A percentile compares a stretch with the other conserved stretches of the same genome.
Conservation (phyloP, 2,888 invertebrate species). For the Chloromyia formosa region DNA sequence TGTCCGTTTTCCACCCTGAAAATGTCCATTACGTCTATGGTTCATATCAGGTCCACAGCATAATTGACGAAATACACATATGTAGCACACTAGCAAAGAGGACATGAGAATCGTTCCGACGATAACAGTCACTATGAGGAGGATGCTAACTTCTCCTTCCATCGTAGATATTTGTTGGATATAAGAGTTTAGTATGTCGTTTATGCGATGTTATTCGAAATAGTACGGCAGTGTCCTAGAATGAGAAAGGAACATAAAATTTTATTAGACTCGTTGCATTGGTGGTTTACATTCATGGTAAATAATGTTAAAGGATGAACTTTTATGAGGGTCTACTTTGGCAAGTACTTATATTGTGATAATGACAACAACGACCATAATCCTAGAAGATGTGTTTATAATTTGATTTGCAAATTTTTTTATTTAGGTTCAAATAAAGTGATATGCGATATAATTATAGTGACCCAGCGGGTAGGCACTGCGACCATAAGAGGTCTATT, state of each 20-base stretch:
- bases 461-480: too few species aligned
- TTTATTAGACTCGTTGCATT: background rate
- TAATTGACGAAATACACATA: conserved; percentile 71
- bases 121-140: conserved; percentile 69
- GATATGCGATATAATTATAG: too few species aligned
- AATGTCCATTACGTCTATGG: conserved; percentile 49
- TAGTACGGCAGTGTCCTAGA: background rate
- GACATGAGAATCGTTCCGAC: conserved; percentile 71
- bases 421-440: too few species aligned
- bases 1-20: conserved; percentile 46
- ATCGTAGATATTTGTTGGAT: conserved; percentile 57
- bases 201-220: background rate
- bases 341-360: too few species aligned
- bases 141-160: conserved; percentile 69
- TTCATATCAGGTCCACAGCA: conserved; percentile 68
- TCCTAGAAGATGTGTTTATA: too few species aligned
- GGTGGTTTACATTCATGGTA: background rate
- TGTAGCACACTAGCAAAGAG: conserved; percentile 72
- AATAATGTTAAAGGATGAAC: background rate
- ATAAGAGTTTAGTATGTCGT: background rate
- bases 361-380: too few species aligned
- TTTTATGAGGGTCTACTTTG: too few species aligned
- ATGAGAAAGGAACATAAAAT: background rate
- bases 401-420: too few species aligned
- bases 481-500: too few species aligned